Evolutionary conservation across 2,888 invertebrate genomes (phyloP), one percentile per base, ranked within the genome.

Genomic region (Osmoderma eremita): DNA sequence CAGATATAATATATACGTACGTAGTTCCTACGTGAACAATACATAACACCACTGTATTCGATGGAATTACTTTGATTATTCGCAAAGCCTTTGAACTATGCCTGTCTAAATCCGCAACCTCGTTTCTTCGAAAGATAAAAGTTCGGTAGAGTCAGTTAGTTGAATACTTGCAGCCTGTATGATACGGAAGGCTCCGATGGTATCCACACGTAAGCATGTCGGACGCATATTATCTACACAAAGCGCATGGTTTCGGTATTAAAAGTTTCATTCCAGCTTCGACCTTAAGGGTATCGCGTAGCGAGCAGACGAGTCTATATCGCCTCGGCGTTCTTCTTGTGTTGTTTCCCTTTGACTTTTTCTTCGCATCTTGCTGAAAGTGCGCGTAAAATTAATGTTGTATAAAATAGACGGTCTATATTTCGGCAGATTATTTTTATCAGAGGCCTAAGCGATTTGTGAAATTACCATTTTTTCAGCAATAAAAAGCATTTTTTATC

Each of bases 361-460:
- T 24, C 41, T 30, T 51, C 51, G n/a, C 42, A 51, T 42, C 63
- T 38, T 49, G 24, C 39, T 49, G 45, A 45, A 61, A 48, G 45
- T 61, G 30, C 45, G 58, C 58, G 58, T 58, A 65, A 56, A 65
- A 58, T 65, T 65, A 65, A 65, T 56, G 54, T 65, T 48, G 65
- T 58, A 65, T 56, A 65, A 58, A 65, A 65, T 58, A 36, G 50
- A 49, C 65, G 20, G 45, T 61, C 45, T 61, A 45, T 65, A 54
- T 54, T 65, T 65, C 48, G 18, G 30, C 10, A 63, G 63, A 63
- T 51, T 53, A 63, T 63, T 63, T 63, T 53, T 41, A 63, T 63
- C 63, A 42, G 51, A 5, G 42, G 51, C 41, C 42, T 24, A 42
- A 51, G 53, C 63, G 63, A 51, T 50, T 42, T 53, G 42, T 12